Evolutionary conservation across 2,888 invertebrate genomes (phyloP), one percentile per base, ranked within the genome.

Genomic region (Acanthococcus lagerstroemiae): DNA sequence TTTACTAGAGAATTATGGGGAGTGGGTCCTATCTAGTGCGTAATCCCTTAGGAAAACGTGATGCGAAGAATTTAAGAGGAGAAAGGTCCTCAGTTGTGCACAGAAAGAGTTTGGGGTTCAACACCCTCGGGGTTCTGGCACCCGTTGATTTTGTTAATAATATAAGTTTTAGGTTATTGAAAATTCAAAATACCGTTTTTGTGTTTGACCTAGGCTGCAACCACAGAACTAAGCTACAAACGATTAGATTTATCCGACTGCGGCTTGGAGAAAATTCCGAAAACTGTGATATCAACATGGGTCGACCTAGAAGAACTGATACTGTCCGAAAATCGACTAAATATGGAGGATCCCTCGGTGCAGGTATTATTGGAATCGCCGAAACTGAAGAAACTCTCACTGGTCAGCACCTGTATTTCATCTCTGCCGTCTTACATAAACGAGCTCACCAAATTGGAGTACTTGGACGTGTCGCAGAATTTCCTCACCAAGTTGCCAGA

Each of bases 281-380:
- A 74, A 63, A 74, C 76, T 63, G 74, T 69, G 21, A 80, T 86
- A 25, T 81, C 81, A 60, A 84, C 82, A 72, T 90, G 90, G 89
- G 80, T 82, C 1, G 85, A 87, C 70, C 79, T 90, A 68, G 89
- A 90, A 77, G 90, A 90, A 73, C 75, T 91, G 30, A 84, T 89
- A 2, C 73, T 91, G 54, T 90, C 90, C 2, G 90, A 90, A 27
- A 91, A 91, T 74, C 82, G 85, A 73, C 78, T 91, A 58, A 80
- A 84, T 37, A 67, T 71, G 25, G 72, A 74, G 66, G 60, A 46
- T 27, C 46, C 67, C 19, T 66, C 68, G 50, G 68, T 71, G 7
- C 60, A 69, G 22, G 56, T 67, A 21, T 68, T 71, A 44, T 50
- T 57, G 25, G 67, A 69, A 25, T 69, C 72, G 19, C 69, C 70